Evolutionary conservation across 2,888 invertebrate genomes (phyloP), one percentile per base, ranked within the genome.

Genomic region (Drosophila borealis): DNA sequence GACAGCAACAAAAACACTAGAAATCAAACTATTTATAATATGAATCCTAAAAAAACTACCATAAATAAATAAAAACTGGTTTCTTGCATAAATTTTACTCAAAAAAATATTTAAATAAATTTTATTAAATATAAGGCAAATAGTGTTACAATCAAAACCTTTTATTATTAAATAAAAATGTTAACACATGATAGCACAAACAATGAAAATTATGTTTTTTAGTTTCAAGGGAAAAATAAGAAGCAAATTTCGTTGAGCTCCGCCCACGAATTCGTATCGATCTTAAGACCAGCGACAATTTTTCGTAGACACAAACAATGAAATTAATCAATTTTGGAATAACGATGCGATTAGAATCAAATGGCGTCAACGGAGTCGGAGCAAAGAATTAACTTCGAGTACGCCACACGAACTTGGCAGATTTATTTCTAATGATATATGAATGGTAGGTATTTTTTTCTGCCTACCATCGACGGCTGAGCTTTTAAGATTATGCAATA

Each of bases 401-500:
- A 50, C 29, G 60, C 50, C 53, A 57, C 65, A 51, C 50, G 65
- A 65, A 66, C 62, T 73, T 72, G 48, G 49, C 54, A 69, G 78
- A 70, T 64, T 80, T 85, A 69, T 57, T 70, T 80, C 49, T 34
- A 82, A 69, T 62, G 74, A 80, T 64, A 68, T 63, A 71, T 48
- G 29, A 29, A 50, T 17, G 0, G 3, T 54, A 4, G 50, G 2
- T 46, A 9, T 45, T 41, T 46, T 33, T 48, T 53, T 50, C 29
- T 45, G 56, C 50, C 46, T 46, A 21, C 42, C 44, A 45, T 46
- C 50, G 51, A 36, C 63, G 44, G 29, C 50, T 63, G 41, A 66
- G 83, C 86, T 70, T 71, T 48, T 63, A 45, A 76, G 81, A 84
- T 84, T 88, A 88, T 87, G 81, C 81, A 81, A 87, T 79, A 37